phyloP scores from a whole-genome alignment of 2,888 invertebrate species.

The Lymantria monacha region DNA sequence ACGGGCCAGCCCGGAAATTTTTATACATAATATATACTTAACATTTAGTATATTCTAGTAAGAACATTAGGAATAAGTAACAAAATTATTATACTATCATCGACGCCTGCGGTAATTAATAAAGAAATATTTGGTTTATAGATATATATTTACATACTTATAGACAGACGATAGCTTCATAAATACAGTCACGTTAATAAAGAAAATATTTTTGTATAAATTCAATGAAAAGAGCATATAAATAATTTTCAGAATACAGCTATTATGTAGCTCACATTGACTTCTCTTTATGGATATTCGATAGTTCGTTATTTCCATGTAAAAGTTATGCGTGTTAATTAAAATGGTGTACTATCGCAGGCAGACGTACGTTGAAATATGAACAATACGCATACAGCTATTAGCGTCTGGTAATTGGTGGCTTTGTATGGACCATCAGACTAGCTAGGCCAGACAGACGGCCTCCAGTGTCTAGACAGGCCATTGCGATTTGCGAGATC shows the following conservation, averaged over 20 bases:
- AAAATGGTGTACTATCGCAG: constrained; percentile 23
- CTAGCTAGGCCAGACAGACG: constrained; percentile 58
- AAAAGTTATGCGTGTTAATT: constrained; percentile 32
- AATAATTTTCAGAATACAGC: not conserved
- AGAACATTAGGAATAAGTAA: no score
- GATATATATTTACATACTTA: no score
- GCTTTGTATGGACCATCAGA: constrained; percentile 58
- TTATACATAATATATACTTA: no score
- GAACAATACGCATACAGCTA: constrained; percentile 37
- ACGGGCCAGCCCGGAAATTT: no score
- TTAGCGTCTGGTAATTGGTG: constrained; percentile 55
- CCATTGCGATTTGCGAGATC: constrained; percentile 70
- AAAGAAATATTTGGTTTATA: no score
- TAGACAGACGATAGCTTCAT: no score
- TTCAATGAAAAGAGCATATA: not conserved
- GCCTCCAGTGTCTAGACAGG: constrained; percentile 71
- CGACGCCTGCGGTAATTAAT: no score
- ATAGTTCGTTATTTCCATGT: constrained; percentile 25
- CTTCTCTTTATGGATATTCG: constrained; percentile 13
- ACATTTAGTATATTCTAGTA: no score
- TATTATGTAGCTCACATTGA: not conserved
- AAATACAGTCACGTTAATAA: no score
- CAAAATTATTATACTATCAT: no score
- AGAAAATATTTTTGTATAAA: not conserved
- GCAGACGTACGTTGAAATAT: constrained; percentile 33